Base-by-base conservation (phyloP, 1,140 invertebrate genomes). In the Aphidius gifuensis region DNA sequence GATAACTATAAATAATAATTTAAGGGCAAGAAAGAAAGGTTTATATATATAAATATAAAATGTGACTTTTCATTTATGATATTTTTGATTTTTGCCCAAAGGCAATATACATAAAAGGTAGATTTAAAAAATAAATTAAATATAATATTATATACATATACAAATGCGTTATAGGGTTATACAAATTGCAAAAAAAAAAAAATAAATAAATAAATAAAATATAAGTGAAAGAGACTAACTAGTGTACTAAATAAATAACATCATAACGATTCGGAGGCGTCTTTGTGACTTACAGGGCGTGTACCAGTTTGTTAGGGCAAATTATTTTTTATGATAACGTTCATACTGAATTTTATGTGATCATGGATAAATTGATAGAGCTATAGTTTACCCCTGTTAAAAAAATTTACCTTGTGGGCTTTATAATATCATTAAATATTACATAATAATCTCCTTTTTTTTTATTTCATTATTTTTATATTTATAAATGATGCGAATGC, bases 1-100 rank as follows among this genome's bases (percentile, higher is more conserved):
- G 69, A 67, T 64, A 68, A 69, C 71, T 65, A 74, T 74, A 74
- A 74, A 74, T 72, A 74, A 72, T 74, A 74, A 74, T 74, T 74
- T 72, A 69, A 72, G 69, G 40, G 58, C 47, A 55, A 50, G 48
- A 45, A 57, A 45, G 60, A 32, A 32, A 32, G 23, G 23, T 32
- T 32, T 32, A 32, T 32, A 32, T 32, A 32, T 32, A 32, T 32
- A 32, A 32, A 32, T 32, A 32, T 32, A 32, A 32, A 32, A 3
- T 32, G 23, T 32, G 23, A 32, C 23, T 32, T 32, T 32, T 32
- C 23, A 32, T 32, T 32, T 32, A 32, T 32, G 23, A 32, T 32
- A 32, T 32, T 32, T 32, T 32, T 32, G 23, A 32, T 32, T 32
- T 32, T 32, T 3, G 2, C 23, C 23, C 1, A 4, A 32, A 32